Evolutionary conservation across 2,113 vertebrate species (phyloP).

Genomic region (Brachypodius melanocephalos): DNA sequence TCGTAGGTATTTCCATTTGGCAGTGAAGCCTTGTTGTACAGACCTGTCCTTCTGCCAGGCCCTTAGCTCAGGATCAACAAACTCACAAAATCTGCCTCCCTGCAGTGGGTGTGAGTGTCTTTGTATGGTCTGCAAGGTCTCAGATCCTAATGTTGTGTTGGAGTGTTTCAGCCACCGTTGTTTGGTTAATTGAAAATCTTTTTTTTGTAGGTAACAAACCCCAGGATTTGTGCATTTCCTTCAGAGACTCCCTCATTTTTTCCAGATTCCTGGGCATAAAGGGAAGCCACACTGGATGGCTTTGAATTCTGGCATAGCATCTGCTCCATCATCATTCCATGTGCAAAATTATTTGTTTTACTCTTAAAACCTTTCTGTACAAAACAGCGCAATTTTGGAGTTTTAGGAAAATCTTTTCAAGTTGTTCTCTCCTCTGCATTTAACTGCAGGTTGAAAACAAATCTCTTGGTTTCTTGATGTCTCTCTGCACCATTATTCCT

Average conservation of each 20-base stretch:
- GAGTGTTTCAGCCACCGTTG: background rate
- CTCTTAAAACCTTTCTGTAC: background rate
- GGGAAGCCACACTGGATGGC: background rate
- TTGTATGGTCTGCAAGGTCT: background rate
- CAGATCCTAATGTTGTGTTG: fast-evolving
- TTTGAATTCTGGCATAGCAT: background rate
- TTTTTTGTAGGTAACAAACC: background rate
- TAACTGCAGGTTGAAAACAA: background rate
- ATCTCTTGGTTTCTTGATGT: background rate
- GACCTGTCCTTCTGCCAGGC: background rate
- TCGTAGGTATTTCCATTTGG: background rate
- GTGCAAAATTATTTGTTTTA: background rate
- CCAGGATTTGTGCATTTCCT: background rate
- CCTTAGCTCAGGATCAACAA: background rate
- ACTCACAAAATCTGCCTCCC: background rate
- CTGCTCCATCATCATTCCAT: background rate
- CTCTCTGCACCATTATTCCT: background rate
- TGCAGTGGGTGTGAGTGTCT: background rate
- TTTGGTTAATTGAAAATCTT: background rate
- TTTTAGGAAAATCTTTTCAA: background rate
- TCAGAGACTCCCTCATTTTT: background rate
- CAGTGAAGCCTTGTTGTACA: fast-evolving
- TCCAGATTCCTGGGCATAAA: background rate
- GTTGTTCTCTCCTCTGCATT: background rate
- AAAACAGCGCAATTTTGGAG: fast-evolving